Percentiles rank a stretch among this genome's conserved stretches.
Conservation (phyloP, 2,888 invertebrate genomes). For the Chrysodeixis includens region DNA sequence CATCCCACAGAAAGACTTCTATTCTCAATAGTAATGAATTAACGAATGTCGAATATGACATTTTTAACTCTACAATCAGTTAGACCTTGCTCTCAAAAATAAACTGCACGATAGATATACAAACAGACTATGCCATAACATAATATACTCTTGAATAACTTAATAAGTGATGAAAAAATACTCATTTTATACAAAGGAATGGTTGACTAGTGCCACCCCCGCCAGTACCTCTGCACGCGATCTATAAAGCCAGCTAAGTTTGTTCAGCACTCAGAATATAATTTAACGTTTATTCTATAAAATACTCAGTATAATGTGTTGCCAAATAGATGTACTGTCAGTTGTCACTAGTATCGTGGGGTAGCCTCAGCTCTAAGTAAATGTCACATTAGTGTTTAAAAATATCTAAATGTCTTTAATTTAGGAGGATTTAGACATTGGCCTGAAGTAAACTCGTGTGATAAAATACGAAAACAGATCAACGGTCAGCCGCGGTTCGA, state of each 20-base stretch:
- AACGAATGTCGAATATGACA: too few relatives aligned
- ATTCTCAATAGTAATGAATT: too few relatives aligned
- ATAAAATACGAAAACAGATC: not conserved
- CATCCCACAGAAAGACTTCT: too few relatives aligned
- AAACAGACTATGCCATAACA: too few relatives aligned
- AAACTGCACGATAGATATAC: too few relatives aligned
- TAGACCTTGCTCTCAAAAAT: too few relatives aligned
- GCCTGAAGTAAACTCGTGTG: constrained; percentile 14
- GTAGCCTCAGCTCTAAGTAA: constrained; percentile 26
- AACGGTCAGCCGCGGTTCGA: not conserved
- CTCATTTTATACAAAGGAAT: not conserved
- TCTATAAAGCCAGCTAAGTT: constrained; percentile 39
- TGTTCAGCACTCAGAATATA: constrained; percentile 53
- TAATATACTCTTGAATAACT: too few relatives aligned
- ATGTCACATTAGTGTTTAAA: constrained; percentile 10
- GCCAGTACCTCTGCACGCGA: constrained; percentile 26
- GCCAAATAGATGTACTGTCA: constrained; percentile 69
- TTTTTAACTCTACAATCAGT: too few relatives aligned
- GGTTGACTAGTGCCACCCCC: not conserved
- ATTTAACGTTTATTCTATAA: constrained; percentile 51
- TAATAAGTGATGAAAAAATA: not conserved
- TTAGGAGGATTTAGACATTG: constrained; percentile 8
- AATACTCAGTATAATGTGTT: constrained; percentile 66
- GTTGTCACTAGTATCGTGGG: constrained; percentile 52
- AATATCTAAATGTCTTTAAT: constrained; percentile 17